These are phyloP conservation scores for Gracilinanus agilis DNA, from an alignment of 2,113 vertebrate species.

Conservation along the genomic window DNA sequence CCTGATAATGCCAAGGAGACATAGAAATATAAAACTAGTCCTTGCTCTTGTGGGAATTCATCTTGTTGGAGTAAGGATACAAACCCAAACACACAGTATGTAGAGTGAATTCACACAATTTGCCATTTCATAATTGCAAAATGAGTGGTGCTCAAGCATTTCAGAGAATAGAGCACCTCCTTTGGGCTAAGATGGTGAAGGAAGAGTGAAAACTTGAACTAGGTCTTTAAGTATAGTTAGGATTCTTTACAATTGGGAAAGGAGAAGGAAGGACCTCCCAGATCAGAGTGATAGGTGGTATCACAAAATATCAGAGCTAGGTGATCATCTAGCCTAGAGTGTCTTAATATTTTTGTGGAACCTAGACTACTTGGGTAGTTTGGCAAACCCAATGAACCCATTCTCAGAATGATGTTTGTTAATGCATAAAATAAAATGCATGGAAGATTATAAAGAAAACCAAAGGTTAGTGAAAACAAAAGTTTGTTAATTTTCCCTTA, in stretches of 20 bases:
- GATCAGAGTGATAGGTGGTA: not conserved
- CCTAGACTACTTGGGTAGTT: not conserved
- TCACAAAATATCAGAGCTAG: not conserved
- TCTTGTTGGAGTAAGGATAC: not conserved
- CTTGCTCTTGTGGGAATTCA: not conserved
- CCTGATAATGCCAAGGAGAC: not conserved
- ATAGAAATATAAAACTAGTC: not conserved
- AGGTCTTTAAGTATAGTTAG: not conserved
- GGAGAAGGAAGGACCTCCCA: not conserved
- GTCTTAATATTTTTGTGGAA: not conserved
- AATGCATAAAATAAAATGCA: not conserved
- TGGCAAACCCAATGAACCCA: not conserved
- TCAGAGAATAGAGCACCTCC: not conserved
- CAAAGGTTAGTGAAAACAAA: not conserved
- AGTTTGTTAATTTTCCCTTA: not conserved
- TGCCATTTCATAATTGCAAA: not conserved
- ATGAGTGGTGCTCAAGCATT: not conserved
- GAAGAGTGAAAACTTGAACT: not conserved
- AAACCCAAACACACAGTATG: not conserved
- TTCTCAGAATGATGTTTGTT: not conserved
- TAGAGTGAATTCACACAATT: not conserved
- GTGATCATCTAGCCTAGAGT: not conserved
- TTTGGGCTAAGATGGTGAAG: not conserved
- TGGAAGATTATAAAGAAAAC: no score
- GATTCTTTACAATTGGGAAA: not conserved